Conservation (phyloP, 2,888 invertebrate genomes). For the Sycophila texana region DNA sequence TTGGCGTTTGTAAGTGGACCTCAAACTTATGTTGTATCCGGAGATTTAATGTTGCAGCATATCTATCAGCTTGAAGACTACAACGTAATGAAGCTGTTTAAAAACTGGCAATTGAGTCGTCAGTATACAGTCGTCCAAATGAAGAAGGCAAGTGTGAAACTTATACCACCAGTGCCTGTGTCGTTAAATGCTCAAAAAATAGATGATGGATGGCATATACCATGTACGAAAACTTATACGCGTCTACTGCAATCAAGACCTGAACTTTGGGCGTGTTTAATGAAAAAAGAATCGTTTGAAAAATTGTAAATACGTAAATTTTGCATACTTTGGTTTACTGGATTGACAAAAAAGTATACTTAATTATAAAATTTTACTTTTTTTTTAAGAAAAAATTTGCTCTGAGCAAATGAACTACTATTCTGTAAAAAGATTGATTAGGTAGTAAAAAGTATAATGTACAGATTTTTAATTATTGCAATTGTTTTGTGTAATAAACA, state of each 20-base stretch:
- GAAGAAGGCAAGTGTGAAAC: neutral
- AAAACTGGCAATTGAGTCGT: conserved; percentile 86
- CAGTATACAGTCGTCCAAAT: conserved; percentile 74
- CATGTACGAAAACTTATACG: conserved; percentile 76
- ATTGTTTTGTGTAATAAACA: no score
- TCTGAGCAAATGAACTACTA: no score
- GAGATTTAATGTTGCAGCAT: conserved; percentile 88
- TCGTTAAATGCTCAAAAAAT: conserved; percentile 79
- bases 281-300: conserved; percentile 36
- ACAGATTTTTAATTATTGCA: no score
- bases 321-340: no score
- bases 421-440: no score
- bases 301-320: neutral
- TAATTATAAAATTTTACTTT: no score
- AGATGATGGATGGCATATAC: conserved; percentile 83
- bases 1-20: conserved; percentile 86
- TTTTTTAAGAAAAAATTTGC: no score
- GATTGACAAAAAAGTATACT: no score
- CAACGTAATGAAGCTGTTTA: conserved; percentile 80
- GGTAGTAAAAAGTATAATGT: no score
- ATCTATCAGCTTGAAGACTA: conserved; percentile 80
- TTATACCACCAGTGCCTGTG: conserved; percentile 77
- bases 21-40: conserved; percentile 84
- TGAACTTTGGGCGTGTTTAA: conserved; percentile 80
- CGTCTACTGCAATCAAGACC: conserved; percentile 66